Evolutionary conservation across 2,888 invertebrate genomes (phyloP), one percentile per base, ranked within the genome.

Genomic region (Pardosa pseudoannulata): DNA sequence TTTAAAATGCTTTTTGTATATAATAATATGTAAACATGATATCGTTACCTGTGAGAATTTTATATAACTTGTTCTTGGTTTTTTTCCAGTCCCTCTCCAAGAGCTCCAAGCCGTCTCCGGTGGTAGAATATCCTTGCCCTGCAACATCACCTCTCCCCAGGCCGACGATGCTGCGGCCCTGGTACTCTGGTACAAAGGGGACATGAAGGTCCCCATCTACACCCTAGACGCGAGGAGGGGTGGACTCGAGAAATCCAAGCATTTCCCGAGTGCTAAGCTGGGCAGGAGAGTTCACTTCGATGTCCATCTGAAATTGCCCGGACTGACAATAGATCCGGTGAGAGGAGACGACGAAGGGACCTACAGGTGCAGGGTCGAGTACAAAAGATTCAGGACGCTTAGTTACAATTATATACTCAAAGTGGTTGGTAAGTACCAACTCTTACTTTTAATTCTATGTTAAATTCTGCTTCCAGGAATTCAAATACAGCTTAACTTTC

Each of bases 151-250:
- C n/a, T 67, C 87, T 16, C 83, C 85, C 1, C 27, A 76, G 1
- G 31, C 62, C 9, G 88, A 88, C 32, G 88, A 83, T 27, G 41
- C 41, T 1, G 87, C 87, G 28, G 75, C 88, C 9, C 64, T 88
- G 64, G 79, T 88, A 19, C 83, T 88, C 3, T 88, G 88, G 88
- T 88, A 88, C 64, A 87, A 83, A 62, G 88, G 88, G 11, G 86
- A 87, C 46, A 72, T 87, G 65, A 81, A 81, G 36, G 86, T 87
- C 0, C 88, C 88, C 31, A 87, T 88, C n/a, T 88, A 88, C 70
- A 88, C 87, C 0, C 41, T 88, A 28, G 88, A 88, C 32, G 82
- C 87, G 13, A 36, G 88, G 13, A 83, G 75, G 28, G 83, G 83
- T 0, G 83, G 87, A 7, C 32, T 88, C 2, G 79, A 88, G 32